These are phyloP conservation scores for Porites lobata DNA, from an alignment of 92 coral and sea anemone genomes.

Conservation along the genomic window DNA sequence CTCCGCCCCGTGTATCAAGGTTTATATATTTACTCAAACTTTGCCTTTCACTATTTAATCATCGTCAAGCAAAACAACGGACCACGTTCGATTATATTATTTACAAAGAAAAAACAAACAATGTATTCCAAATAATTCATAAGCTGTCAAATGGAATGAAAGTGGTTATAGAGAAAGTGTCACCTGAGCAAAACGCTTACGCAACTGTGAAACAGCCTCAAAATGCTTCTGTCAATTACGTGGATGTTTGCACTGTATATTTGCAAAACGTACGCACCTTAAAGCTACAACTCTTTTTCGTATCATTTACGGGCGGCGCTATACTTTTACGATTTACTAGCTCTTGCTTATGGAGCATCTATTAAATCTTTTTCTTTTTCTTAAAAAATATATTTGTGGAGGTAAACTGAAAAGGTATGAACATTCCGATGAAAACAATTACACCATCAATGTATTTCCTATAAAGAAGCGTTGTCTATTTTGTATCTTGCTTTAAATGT, in stretches of 20 bases:
- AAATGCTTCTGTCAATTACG: conserved; percentile 8
- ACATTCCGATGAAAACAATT: too few species aligned
- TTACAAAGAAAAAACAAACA: neutral
- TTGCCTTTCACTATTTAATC: too few species aligned
- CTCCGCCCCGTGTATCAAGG: too few species aligned
- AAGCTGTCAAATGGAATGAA: conserved; percentile 6
- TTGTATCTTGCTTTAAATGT: too few species aligned
- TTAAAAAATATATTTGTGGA: too few species aligned
- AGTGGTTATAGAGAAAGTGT: neutral
- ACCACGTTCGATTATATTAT: too few species aligned
- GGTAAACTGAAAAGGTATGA: too few species aligned
- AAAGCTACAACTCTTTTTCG: neutral
- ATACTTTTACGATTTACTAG: neutral
- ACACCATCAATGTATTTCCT: too few species aligned
- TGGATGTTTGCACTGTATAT: neutral
- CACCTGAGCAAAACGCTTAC: conserved; percentile 8
- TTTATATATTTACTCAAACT: too few species aligned
- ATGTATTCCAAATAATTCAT: neutral
- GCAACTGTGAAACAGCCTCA: neutral
- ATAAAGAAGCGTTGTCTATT: too few species aligned
- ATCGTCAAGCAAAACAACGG: too few species aligned
- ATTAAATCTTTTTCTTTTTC: too few species aligned
- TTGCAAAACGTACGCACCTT: conserved; percentile 7
- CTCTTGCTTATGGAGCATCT: neutral
- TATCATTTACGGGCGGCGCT: neutral